Evolutionary conservation across 2,888 invertebrate species (phyloP).

Genomic region (Euproctis similis): DNA sequence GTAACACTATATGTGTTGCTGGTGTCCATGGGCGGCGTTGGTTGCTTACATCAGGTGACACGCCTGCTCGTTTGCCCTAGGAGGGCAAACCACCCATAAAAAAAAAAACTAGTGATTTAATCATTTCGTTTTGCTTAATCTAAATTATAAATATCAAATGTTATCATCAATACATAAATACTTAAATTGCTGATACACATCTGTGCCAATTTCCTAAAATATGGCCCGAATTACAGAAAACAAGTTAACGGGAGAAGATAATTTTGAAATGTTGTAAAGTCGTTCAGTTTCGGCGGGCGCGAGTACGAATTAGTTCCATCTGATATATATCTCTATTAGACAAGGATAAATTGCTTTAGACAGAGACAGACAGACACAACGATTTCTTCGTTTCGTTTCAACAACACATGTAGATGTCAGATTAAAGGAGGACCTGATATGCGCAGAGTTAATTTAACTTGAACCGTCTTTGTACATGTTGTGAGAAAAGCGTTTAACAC

Average conservation of each 20-base stretch:
- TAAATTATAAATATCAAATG: no score
- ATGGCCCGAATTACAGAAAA: constrained; percentile 20
- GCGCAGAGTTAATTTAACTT: constrained; percentile 50
- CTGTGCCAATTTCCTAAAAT: constrained; percentile 12
- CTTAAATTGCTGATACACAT: no score
- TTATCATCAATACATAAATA: no score
- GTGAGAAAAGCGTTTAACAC: constrained; percentile 16
- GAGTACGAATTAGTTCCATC: constrained; percentile 26
- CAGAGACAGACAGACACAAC: constrained; percentile 19
- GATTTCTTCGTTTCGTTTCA: constrained; percentile 40
- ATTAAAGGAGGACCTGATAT: constrained; percentile 48
- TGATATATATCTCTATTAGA: constrained; percentile 26
- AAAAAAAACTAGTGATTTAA: no score
- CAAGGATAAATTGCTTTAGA: constrained; percentile 27
- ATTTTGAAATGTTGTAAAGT: constrained; percentile 20
- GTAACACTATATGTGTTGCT: no score
- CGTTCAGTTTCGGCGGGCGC: constrained; percentile 12
- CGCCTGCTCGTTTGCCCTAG: no score
- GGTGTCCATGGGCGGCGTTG: no score
- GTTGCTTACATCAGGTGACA: no score
- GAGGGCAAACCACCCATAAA: no score
- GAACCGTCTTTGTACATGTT: constrained; percentile 32
- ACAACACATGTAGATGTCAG: constrained; percentile 50
- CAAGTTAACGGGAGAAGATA: constrained; percentile 12
- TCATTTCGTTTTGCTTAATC: no score